Evolutionary conservation across 2,888 invertebrate species (phyloP).

Genomic region (Masnerella sp.): DNA sequence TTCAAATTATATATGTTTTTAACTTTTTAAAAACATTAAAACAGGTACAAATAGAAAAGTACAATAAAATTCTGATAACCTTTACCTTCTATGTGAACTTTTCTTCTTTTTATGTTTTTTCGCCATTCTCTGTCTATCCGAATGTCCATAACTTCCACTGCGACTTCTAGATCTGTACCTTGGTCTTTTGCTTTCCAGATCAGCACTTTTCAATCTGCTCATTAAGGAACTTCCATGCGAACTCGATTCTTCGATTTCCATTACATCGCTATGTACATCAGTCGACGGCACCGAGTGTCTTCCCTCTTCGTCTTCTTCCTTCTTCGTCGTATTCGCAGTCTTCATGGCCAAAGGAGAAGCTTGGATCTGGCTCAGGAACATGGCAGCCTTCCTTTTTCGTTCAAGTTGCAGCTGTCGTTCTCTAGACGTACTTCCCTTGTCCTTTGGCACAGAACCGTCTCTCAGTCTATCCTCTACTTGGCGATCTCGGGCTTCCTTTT

Average conservation of each 20-base stretch:
- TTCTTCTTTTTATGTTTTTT: conserved; percentile 78
- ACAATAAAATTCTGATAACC: no score
- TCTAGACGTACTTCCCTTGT: conserved; percentile 78
- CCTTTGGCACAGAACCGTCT: conserved; percentile 63
- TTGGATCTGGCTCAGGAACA: conserved; percentile 83
- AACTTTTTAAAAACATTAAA: no score
- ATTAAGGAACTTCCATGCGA: conserved; percentile 69
- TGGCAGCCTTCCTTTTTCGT: conserved; percentile 88
- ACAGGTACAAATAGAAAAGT: no score
- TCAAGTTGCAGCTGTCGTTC: conserved; percentile 83
- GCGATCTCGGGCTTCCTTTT: conserved; percentile 70
- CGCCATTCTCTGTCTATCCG: conserved; percentile 73
- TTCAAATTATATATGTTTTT: no score
- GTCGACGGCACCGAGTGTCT: conserved; percentile 73
- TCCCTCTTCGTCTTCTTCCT: conserved; percentile 69
- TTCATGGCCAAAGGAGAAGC: conserved; percentile 62
- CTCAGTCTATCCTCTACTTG: conserved; percentile 81
- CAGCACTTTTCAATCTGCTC: conserved; percentile 71
- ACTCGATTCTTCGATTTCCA: conserved; percentile 64
- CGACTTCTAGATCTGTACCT: conserved; percentile 72
- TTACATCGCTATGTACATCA: conserved; percentile 52
- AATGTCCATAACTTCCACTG: conserved; percentile 67
- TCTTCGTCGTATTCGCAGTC: conserved; percentile 25
- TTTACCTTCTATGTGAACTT: conserved; percentile 79
- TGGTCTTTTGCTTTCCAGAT: conserved; percentile 69